Evolutionary conservation across 2,797 vertebrate species (phyloP).

Genomic region (Sylvia borin): DNA sequence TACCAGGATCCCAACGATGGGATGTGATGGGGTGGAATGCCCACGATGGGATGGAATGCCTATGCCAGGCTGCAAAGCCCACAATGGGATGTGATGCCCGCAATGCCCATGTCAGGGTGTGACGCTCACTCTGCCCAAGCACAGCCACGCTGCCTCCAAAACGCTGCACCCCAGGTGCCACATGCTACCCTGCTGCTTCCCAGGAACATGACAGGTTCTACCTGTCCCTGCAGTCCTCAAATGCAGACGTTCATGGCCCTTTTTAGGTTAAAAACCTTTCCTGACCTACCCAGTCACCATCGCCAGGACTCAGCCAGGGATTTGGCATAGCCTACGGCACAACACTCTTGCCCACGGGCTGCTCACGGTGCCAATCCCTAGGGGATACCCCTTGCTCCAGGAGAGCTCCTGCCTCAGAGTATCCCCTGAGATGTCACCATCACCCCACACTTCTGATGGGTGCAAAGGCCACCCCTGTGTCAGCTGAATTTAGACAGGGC

Average conservation of each 20-base stretch:
- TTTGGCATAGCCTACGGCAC: not conserved
- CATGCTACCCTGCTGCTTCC: not conserved
- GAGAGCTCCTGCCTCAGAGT: not conserved
- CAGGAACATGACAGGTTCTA: not conserved
- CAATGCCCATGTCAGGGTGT: not conserved
- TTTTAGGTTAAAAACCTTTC: not conserved
- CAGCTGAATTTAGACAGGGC: not conserved
- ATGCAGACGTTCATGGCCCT: accelerated
- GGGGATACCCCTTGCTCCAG: not conserved
- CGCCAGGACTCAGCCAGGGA: not conserved
- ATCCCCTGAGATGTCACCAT: not conserved
- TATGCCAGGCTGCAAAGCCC: not conserved
- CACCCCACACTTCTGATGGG: accelerated
- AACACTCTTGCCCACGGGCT: not conserved
- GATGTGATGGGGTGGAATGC: accelerated
- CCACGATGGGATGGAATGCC: not conserved
- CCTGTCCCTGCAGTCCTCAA: accelerated
- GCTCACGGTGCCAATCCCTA: accelerated
- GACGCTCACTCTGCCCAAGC: not conserved
- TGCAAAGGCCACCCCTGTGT: accelerated
- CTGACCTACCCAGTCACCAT: not conserved
- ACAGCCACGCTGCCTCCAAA: not conserved
- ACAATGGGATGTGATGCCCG: not conserved
- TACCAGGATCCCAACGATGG: not conserved
- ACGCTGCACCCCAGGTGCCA: not conserved